Evolutionary conservation across 2,113 vertebrate species (phyloP), one percentile per base, ranked within the genome.

Genomic region (Nanger granti): DNA sequence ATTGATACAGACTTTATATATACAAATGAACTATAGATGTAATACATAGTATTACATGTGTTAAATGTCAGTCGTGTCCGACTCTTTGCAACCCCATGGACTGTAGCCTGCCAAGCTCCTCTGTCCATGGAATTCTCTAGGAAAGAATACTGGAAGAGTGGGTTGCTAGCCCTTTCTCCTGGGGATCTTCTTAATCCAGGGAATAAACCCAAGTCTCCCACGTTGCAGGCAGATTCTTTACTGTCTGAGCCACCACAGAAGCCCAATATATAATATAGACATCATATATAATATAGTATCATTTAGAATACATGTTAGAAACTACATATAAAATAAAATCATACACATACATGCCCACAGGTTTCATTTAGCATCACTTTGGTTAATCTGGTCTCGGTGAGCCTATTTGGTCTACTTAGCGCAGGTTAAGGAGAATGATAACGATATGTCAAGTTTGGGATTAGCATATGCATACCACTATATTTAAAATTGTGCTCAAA

Each of bases 271-370:
- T 60, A 54, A 49, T 29, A 57, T 22, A 69, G 60, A 57, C 3
- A 87, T 31, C 37, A 60, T n/a, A 5, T 69, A 28, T 55, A 57
- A 64, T 49, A 13, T 31, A 34, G 26, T 34, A 4, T 60, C 44
- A 89, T 47, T 93, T 37, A 79, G 17, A 73, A 49, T 66, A 18
- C 57, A 89, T 52, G 14, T 83, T 89, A 59, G 29, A 90, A 83
- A 52, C n/a, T 44, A 47, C 31, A 26, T 24, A 31, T 37, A 54
- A 69, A 79, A 94, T n/a, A 79, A 93, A 94, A 89, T 52, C 20
- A 66, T 91, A 62, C 9, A 59, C 26, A 76, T 26, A 34, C 34
- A 83, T 37, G 29, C 13, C 41, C 92, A 86, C 0, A n/a, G 15
- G 37, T 93, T 60, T 69, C 57, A 80, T 80, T 86, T 89, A 73